Conservation (phyloP, 2,888 invertebrate species). For the Nomada lathburiana region DNA sequence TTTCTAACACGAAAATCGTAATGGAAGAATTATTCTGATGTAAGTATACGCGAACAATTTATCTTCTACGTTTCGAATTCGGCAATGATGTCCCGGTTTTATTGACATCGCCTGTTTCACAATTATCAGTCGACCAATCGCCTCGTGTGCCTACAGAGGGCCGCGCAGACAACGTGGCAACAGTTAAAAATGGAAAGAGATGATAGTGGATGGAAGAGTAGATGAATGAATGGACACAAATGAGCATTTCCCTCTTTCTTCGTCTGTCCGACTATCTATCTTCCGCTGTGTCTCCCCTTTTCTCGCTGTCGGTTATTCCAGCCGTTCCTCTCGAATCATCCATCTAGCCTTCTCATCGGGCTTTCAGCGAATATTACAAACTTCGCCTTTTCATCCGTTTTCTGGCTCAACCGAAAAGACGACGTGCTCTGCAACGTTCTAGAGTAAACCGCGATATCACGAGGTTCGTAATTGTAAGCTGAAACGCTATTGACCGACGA, state of each 20-base stretch:
- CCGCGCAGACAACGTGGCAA: slow-evolving; percentile 12
- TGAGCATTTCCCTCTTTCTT: slow-evolving; percentile 35
- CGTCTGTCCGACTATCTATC: slow-evolving; percentile 42
- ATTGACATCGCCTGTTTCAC: slow-evolving; percentile 16
- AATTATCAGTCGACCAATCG: slow-evolving; percentile 21
- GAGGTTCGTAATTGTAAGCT: not conserved
- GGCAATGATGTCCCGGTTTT: slow-evolving; percentile 10
- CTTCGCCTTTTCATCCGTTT: slow-evolving; percentile 71
- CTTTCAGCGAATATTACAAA: slow-evolving; percentile 73
- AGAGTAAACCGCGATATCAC: not conserved
- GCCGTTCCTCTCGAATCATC: slow-evolving; percentile 67
- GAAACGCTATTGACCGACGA: not conserved
- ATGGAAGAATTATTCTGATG: too few species aligned
- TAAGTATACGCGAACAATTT: not conserved
- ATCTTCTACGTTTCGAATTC: not conserved
- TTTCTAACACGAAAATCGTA: too few species aligned
- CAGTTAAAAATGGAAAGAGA: slow-evolving; percentile 25
- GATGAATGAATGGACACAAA: slow-evolving; percentile 55
- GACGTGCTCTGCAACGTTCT: slow-evolving; percentile 4
- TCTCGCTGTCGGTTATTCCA: slow-evolving; percentile 50
- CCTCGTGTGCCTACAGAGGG: not conserved
- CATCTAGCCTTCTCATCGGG: slow-evolving; percentile 64
- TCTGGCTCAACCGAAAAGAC: slow-evolving; percentile 54
- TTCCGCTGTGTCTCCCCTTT: slow-evolving; percentile 40
- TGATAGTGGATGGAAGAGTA: slow-evolving; percentile 23